Evolutionary conservation across 1,140 invertebrate genomes (phyloP), one percentile per base, ranked within the genome.

Genomic region (Branchinecta lynchi): DNA sequence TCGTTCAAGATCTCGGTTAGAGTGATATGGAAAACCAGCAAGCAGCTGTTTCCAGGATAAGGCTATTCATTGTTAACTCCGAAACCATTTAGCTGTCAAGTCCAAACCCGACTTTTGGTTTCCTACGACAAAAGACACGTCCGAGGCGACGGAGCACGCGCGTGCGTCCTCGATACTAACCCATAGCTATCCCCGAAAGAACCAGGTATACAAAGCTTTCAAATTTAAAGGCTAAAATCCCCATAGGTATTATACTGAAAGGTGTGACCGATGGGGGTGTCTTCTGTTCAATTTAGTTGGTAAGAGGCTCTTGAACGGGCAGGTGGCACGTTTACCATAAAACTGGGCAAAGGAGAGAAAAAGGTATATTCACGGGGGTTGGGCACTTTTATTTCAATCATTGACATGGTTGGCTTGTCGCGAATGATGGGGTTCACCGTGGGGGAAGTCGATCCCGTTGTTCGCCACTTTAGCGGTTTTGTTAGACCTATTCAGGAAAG

Each of bases 381-480:
- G 17, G 51, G 51, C 51, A 60, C 51, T 60, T 60, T 60, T 60
- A 60, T 12, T 60, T 60, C 51, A 60, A 60, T 60, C 17, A 60
- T 60, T 15, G 51, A 60, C 17, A 60, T 20, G 51, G 51, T 15
- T 60, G 51, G 51, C 51, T 60, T 60, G 51, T 60, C 51, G 51
- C 51, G 17, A 60, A 60, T 60, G 12, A 60, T 60, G 51, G 51
- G 51, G 12, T 15, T 12, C 51, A 15, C 17, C 17, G 51, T 60
- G 51, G 51, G 51, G 12, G 17, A 15, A 60, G 51, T 60, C 17
- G 51, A 60, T 20, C 51, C 51, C 17, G 51, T 60, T 60, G 51
- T 60, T 60, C 51, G 51, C 51, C 51, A 60, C 51, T 60, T 60
- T 60, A 60, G 51, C 51, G 51, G 51, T 60, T 60, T 60, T 60